phyloP scores from a whole-genome alignment of 1,140 invertebrate genomes.

The Drosophila persimilis region DNA sequence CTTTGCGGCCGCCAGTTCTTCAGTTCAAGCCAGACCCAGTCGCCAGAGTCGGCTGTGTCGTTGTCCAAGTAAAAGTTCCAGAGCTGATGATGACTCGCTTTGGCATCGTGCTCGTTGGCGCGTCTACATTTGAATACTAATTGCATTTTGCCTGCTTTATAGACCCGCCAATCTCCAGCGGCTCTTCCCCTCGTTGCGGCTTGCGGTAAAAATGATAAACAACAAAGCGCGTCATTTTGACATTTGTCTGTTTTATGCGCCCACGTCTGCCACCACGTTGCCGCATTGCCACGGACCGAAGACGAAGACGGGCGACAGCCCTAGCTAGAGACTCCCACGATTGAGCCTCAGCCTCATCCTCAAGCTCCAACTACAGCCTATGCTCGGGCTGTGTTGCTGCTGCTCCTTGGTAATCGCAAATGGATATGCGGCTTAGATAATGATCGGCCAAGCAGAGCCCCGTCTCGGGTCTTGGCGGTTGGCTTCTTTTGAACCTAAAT shows the following conservation, averaged over 20 bases:
- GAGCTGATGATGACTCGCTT: conserved; percentile 75
- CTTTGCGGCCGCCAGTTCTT: conserved; percentile 10
- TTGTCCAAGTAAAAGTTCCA: background rate
- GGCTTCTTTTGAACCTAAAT: conserved; percentile 78
- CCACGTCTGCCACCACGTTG: conserved; percentile 64
- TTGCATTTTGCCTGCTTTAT: conserved; percentile 63
- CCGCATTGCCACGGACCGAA: conserved; percentile 2
- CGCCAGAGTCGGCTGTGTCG: conserved; percentile 19
- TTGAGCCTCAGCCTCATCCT: conserved; percentile 12
- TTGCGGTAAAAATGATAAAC: conserved; percentile 81
- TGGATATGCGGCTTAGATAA: conserved; percentile 78
- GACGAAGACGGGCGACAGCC: background rate
- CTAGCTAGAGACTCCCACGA: conserved; percentile 58
- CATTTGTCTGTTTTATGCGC: conserved; percentile 76
- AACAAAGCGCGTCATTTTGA: conserved; percentile 81
- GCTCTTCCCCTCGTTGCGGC: background rate
- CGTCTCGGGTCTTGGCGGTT: conserved; percentile 52
- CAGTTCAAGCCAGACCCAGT: background rate
- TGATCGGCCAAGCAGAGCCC: conserved; percentile 51
- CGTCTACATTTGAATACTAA: conserved; percentile 79
- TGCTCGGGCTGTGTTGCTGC: background rate
- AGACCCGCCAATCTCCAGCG: conserved; percentile 11
- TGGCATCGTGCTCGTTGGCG: conserved; percentile 74
- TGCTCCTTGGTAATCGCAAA: conserved; percentile 58
- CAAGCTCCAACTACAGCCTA: conserved; percentile 9